Conservation (phyloP, 1,140 invertebrate genomes). For the Dendroctonus valens region DNA sequence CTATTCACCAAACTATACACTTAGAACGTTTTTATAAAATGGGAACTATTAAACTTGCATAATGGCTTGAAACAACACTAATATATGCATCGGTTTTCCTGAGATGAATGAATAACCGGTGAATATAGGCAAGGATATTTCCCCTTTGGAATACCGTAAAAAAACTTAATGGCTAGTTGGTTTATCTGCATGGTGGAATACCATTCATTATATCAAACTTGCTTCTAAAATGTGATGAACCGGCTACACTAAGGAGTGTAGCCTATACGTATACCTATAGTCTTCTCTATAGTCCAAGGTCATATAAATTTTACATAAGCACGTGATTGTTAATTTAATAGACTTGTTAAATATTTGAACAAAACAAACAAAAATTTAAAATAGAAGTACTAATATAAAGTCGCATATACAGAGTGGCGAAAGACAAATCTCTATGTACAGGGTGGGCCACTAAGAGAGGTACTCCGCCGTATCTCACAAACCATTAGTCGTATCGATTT, state of each 20-base stretch:
- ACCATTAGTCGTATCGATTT: too few species aligned
- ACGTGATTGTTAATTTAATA: slow-evolving; percentile 20
- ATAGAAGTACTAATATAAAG: too few species aligned
- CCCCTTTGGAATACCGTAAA: too few species aligned
- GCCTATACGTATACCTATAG: slow-evolving; percentile 13
- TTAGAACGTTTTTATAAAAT: neutral
- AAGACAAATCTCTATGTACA: too few species aligned
- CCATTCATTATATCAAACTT: too few species aligned
- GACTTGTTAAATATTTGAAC: slow-evolving; percentile 26
- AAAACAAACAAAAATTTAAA: neutral
- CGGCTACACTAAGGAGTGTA: slow-evolving; percentile 10
- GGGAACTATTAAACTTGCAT: slow-evolving; percentile 16
- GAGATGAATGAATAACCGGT: slow-evolving; percentile 31
- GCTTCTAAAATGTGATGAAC: neutral
- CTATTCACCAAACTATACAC: neutral
- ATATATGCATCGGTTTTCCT: slow-evolving; percentile 29
- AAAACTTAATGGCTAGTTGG: too few species aligned
- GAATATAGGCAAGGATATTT: neutral
- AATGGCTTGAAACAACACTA: slow-evolving; percentile 21
- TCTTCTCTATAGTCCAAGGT: slow-evolving; percentile 21
- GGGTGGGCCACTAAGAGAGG: too few species aligned
- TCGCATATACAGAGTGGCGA: too few species aligned
- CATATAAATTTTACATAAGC: slow-evolving; percentile 23
- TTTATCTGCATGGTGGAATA: too few species aligned
- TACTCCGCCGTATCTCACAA: too few species aligned